Percentiles rank a stretch among this genome's conserved stretches.
These are phyloP conservation scores for Pyrocephalus nanus DNA, from an alignment of 2,797 vertebrate species.

Conservation along the genomic window DNA sequence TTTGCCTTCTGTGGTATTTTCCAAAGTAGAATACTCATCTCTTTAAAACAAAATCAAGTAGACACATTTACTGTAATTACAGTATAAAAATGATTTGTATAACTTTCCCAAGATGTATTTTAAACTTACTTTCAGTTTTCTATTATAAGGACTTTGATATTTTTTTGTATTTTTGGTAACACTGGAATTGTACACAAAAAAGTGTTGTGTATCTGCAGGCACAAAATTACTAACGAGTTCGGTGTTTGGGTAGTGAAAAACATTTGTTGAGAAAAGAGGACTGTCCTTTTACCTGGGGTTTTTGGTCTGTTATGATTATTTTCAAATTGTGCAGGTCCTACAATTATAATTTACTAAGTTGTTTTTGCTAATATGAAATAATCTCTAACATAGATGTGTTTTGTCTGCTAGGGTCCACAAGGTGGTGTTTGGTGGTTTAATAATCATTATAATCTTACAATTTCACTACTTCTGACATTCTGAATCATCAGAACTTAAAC, in stretches of 20 bases:
- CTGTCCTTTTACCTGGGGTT: not conserved
- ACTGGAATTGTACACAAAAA: not conserved
- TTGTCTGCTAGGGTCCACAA: slow-evolving; percentile 15
- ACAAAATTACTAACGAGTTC: not conserved
- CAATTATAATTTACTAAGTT: not conserved
- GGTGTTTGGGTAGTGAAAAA: not conserved
- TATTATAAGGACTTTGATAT: not conserved
- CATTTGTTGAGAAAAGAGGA: not conserved
- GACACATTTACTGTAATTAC: not conserved
- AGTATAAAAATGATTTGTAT: not conserved
- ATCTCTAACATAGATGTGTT: not conserved
- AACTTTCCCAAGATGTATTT: not conserved
- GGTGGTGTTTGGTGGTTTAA: slow-evolving; percentile 29
- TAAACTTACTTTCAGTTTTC: not conserved
- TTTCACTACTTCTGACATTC: not conserved
- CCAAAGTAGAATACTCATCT: not conserved
- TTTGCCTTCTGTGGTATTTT: not conserved
- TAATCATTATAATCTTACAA: not conserved
- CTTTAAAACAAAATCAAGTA: not conserved
- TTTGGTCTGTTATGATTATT: not conserved
- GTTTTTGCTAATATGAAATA: not conserved
- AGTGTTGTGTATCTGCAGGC: not conserved
- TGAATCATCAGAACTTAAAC: not conserved
- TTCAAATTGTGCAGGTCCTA: not conserved
- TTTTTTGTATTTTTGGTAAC: not conserved